phyloP scores from a whole-genome alignment of 1,140 invertebrate species.

The Saxidomus purpurata region DNA sequence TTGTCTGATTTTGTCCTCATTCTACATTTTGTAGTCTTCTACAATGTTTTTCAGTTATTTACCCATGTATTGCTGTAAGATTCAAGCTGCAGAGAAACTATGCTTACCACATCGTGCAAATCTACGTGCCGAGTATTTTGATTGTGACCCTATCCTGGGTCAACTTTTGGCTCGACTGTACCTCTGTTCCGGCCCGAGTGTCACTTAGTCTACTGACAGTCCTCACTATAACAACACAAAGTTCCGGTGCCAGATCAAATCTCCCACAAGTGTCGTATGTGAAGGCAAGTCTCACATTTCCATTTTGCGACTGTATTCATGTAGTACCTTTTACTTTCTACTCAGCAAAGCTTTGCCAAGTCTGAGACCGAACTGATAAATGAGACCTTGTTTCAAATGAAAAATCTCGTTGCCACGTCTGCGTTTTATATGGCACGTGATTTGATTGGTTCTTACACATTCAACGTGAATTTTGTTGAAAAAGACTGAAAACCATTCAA shows the following conservation, averaged over 20 bases:
- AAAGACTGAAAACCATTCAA: too few relatives aligned
- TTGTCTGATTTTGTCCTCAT: too few relatives aligned
- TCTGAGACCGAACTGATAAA: too few relatives aligned
- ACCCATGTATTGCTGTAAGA: conserved; percentile 46
- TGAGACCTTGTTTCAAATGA: too few relatives aligned
- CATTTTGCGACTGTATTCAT: too few relatives aligned
- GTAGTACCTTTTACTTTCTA: too few relatives aligned
- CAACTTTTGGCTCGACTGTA: conserved; percentile 94
- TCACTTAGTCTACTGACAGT: conserved; percentile 87
- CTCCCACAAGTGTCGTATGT: conserved; percentile 81
- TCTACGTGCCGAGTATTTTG: conserved; percentile 96
- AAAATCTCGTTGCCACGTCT: too few relatives aligned
- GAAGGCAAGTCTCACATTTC: conserved; percentile 91
- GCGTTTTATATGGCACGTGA: too few relatives aligned
- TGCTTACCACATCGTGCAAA: conserved; percentile 96
- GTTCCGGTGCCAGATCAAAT: conserved; percentile 60
- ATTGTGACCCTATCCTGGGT: conserved; percentile 98
- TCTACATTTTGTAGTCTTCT: too few relatives aligned
- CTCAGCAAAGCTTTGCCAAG: too few relatives aligned
- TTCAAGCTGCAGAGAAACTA: conserved; percentile 50
- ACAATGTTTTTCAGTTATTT: conserved; percentile 1
- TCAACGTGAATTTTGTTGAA: too few relatives aligned
- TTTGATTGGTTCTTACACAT: too few relatives aligned
- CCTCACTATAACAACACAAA: conserved; percentile 75
- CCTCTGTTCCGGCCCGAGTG: conserved; percentile 89